A percentile compares a stretch with the other conserved stretches of the same genome.
Conservation (phyloP, 1,140 invertebrate species). For the Drosophila kanapiae region DNA sequence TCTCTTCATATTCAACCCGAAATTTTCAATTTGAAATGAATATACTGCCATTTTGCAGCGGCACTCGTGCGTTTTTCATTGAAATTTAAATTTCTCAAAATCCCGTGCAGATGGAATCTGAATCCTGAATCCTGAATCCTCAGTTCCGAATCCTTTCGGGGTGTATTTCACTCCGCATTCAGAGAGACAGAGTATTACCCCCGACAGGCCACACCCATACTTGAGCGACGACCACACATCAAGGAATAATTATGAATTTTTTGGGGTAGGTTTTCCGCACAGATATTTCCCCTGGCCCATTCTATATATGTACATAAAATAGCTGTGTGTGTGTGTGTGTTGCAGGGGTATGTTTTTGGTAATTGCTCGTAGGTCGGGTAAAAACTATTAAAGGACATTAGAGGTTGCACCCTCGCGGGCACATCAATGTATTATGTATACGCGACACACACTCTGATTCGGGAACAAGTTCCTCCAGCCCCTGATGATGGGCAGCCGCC, state of each 20-base stretch:
- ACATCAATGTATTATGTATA: constrained; percentile 35
- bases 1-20: not conserved
- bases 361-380: constrained; percentile 55
- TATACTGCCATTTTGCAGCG: constrained; percentile 9
- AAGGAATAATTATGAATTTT: constrained; percentile 72
- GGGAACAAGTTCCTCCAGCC: constrained; percentile 11
- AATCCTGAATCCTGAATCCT: constrained; percentile 2
- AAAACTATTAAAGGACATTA: constrained; percentile 76
- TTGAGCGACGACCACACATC: constrained; percentile 68
- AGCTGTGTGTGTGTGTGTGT: not conserved
- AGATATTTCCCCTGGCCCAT: constrained; percentile 13
- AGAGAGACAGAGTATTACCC: constrained; percentile 7
- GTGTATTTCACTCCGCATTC: constrained; percentile 13
- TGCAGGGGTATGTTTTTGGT: constrained; percentile 27
- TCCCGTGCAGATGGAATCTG: constrained; percentile 3
- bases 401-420: constrained; percentile 63
- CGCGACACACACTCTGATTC: constrained; percentile 32
- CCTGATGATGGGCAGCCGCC: constrained; percentile 4
- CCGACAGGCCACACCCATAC: constrained; percentile 44
- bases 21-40: constrained; percentile 2
- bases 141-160: constrained; percentile 26
- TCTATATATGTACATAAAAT: not conserved
- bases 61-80: constrained; percentile 1
- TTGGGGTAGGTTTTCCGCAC: constrained; percentile 71
- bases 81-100: constrained; percentile 7